A percentile compares a stretch with the other conserved stretches of the same genome.
Evolutionary conservation across 1,140 invertebrate species (phyloP).

Genomic region (Oryctes rhinoceros): DNA sequence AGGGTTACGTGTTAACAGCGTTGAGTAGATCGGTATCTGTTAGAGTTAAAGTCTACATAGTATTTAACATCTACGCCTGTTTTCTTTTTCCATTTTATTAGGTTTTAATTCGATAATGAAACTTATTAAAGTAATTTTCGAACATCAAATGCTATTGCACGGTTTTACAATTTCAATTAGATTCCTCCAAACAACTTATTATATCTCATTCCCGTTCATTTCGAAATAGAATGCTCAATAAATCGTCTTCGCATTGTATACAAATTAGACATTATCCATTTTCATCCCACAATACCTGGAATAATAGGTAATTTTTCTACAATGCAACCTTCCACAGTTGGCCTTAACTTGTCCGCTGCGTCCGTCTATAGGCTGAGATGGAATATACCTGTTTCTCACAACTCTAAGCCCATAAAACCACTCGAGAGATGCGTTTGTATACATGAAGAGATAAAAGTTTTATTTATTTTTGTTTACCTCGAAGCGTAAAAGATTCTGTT

Average conservation of each 20-base stretch:
- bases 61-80: no score
- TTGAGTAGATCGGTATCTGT: neutral
- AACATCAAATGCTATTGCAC: neutral
- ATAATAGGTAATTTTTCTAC: conserved; percentile 19
- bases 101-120: neutral
- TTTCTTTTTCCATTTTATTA: neutral
- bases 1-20: neutral
- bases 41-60: neutral
- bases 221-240: neutral
- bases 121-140: neutral
- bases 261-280: conserved; percentile 19
- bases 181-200: neutral
- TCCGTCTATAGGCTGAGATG: neutral
- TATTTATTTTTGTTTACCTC: conserved; percentile 26
- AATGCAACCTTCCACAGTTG: conserved; percentile 6
- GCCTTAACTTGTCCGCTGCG: neutral
- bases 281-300: conserved; percentile 12
- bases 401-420: conserved; percentile 11
- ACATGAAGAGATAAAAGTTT: conserved; percentile 27
- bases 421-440: conserved; percentile 17
- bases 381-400: conserved; percentile 18
- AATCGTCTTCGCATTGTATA: conserved; percentile 5
- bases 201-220: neutral
- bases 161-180: conserved; percentile 12
- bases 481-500: neutral